These are phyloP conservation scores for Molorchus minor DNA, from an alignment of 2,888 invertebrate species.

Conservation along the genomic window DNA sequence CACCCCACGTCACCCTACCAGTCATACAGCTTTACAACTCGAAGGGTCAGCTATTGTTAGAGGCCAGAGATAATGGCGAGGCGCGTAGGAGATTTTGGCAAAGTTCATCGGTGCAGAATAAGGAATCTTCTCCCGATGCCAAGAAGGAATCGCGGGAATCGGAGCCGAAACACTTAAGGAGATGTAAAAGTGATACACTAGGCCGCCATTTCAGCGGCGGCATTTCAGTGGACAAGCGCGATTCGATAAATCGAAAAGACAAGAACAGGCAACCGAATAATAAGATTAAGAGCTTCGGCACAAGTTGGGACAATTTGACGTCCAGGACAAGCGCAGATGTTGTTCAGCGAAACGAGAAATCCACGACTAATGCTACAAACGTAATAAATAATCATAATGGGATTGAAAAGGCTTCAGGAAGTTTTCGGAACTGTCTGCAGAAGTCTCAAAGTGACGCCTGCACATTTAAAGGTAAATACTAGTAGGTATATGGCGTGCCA, in stretches of 20 bases:
- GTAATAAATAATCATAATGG: slow-evolving; percentile 16
- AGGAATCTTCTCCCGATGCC: slow-evolving; percentile 29
- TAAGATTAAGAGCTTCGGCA: slow-evolving; percentile 22
- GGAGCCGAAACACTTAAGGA: slow-evolving; percentile 36
- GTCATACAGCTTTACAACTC: slow-evolving; percentile 72
- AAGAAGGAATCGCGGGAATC: slow-evolving; percentile 33
- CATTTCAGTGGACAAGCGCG: slow-evolving; percentile 18
- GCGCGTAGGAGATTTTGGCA: slow-evolving; percentile 60
- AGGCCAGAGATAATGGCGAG: slow-evolving; percentile 68
- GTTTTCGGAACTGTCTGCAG: slow-evolving; percentile 4
- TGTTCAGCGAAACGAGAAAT: slow-evolving; percentile 4
- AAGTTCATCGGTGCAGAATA: slow-evolving; percentile 35
- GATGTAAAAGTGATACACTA: slow-evolving; percentile 46
- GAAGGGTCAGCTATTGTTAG: slow-evolving; percentile 69
- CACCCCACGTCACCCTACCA: slow-evolving; percentile 69
- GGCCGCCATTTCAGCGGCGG: slow-evolving; percentile 22
- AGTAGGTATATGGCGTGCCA: too few species aligned
- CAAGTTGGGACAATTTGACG: slow-evolving; percentile 17
- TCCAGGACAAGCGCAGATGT: slow-evolving; percentile 4
- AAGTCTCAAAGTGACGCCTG: slow-evolving; percentile 29
- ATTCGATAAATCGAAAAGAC: slow-evolving; percentile 27
- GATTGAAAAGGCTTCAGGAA: not conserved
- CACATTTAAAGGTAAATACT: slow-evolving; percentile 15
- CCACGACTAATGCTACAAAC: slow-evolving; percentile 2
- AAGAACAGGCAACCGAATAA: slow-evolving; percentile 25